Conservation (phyloP, 2,888 invertebrate species). For the Stenurella melanura region DNA sequence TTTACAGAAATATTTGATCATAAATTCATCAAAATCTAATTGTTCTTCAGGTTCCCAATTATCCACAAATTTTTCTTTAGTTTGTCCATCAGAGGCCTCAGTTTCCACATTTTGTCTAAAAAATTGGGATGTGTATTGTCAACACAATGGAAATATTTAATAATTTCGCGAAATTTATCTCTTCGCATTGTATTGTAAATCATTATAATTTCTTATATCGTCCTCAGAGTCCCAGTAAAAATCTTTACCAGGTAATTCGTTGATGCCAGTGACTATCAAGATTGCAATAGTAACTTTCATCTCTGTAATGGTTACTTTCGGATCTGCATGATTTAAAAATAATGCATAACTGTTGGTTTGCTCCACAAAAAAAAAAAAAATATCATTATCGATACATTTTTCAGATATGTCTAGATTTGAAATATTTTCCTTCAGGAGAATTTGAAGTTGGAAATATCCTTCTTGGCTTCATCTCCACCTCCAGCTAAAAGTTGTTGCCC, state of each 20-base stretch:
- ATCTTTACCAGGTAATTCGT: slow-evolving; percentile 21
- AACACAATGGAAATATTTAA: too few species aligned
- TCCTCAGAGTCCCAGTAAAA: slow-evolving; percentile 37
- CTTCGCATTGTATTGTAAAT: slow-evolving; percentile 44
- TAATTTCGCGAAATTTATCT: slow-evolving; percentile 45
- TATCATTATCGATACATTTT: slow-evolving; percentile 36
- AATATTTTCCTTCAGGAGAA: not conserved
- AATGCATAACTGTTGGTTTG: slow-evolving; percentile 35
- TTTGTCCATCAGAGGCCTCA: slow-evolving; percentile 50
- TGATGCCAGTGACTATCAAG: slow-evolving; percentile 28
- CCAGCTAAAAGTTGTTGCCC: not conserved
- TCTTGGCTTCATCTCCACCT: not conserved
- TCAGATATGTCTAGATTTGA: slow-evolving; percentile 26
- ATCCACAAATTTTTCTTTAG: slow-evolving; percentile 49
- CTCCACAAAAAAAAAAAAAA: slow-evolving; percentile 24
- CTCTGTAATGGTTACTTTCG: slow-evolving; percentile 26
- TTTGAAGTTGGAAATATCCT: not conserved
- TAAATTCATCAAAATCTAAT: too few species aligned
- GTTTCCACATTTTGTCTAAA: slow-evolving; percentile 48
- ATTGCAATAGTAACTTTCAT: slow-evolving; percentile 33
- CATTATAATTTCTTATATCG: slow-evolving; percentile 39
- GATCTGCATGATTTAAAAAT: too few species aligned
- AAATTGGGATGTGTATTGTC: too few species aligned
- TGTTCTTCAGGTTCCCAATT: slow-evolving; percentile 46
- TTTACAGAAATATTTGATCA: too few species aligned